A percentile compares a stretch with the other conserved stretches of the same genome.
Conservation (phyloP, 2,888 invertebrate genomes). For the Sepiola atlantica region DNA sequence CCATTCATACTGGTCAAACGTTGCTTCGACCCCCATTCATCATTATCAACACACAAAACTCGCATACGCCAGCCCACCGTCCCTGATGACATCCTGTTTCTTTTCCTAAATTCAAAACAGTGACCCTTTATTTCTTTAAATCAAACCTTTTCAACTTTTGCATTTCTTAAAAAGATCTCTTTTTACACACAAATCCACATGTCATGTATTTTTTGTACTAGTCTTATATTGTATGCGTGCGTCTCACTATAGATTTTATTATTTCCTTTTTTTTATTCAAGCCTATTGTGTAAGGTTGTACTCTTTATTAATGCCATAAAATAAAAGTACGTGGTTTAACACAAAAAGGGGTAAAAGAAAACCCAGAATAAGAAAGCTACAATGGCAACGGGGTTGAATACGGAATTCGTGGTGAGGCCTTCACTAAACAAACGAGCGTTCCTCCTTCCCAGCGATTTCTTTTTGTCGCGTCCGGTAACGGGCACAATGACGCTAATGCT, state of each 20-base stretch:
- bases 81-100: not conserved
- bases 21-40: not conserved
- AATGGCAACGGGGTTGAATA: not conserved
- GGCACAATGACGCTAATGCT: not conserved
- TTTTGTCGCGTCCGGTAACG: not conserved
- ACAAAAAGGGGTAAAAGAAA: not conserved
- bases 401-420: not conserved
- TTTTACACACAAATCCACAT: not conserved
- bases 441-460: constrained; percentile 32
- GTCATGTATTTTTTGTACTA: constrained; percentile 21
- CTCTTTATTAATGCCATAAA: not conserved
- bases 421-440: not conserved
- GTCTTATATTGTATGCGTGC: not conserved
- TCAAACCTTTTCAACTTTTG: not conserved
- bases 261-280: not conserved
- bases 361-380: not conserved
- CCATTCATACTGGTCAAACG: not conserved
- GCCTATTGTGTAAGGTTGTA: not conserved
- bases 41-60: not conserved
- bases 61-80: not conserved
- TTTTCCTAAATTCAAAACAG: not conserved
- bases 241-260: not conserved
- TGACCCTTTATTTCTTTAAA: not conserved
- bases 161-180: not conserved
- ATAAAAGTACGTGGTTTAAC: not conserved